phyloP scores from a whole-genome alignment of 2,797 vertebrate species.

The Karalla daura region DNA sequence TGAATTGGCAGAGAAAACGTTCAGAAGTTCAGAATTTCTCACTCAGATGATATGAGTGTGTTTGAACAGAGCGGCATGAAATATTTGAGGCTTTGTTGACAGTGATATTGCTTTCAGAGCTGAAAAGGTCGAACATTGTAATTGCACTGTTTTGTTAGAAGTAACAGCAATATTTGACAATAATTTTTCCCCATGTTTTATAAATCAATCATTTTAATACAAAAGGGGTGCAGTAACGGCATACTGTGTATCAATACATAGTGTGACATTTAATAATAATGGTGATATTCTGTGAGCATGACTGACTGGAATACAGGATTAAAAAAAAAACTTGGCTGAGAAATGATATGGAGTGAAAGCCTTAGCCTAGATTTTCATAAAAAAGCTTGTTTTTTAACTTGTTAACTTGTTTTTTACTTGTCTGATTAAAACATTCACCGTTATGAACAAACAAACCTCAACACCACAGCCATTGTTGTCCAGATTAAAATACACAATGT shows the following conservation, averaged over 20 bases:
- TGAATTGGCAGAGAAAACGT: neutral
- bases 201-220: slow-evolving; percentile 7
- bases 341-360: slow-evolving; percentile 3
- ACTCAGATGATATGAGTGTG: neutral
- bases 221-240: no score
- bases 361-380: neutral
- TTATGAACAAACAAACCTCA: slow-evolving; percentile 25
- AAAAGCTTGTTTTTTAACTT: slow-evolving; percentile 2
- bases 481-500: neutral
- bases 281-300: neutral
- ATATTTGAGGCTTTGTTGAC: neutral
- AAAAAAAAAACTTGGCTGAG: no score
- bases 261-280: neutral
- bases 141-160: neutral
- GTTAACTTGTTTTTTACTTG: neutral
- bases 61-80: neutral
- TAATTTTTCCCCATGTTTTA: neutral
- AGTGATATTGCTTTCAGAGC: neutral
- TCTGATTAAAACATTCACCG: slow-evolving; percentile 28
- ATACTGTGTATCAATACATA: neutral
- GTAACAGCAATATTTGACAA: neutral
- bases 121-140: neutral
- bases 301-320: neutral
- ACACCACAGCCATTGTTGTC: neutral
- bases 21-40: neutral